Base-by-base conservation (phyloP, 2,888 invertebrate genomes). In the Aphidius colemani region DNA sequence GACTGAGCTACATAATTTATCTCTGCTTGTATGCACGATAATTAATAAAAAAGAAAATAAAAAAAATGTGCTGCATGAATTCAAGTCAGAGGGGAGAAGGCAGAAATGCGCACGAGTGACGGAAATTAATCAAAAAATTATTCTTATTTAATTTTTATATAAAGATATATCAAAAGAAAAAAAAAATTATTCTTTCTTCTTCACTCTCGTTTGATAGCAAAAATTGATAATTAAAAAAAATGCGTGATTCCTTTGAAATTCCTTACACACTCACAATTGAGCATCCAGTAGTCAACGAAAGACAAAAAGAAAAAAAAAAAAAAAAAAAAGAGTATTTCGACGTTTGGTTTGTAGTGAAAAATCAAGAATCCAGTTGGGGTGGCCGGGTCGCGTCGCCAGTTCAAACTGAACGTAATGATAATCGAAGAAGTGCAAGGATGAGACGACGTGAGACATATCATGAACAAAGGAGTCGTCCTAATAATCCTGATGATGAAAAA, bases 291-390 rank as follows among this genome's bases (percentile, higher is more conserved):
- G 40, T 11, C n/a, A 41, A 10, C 53, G 53, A 53, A 9, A 10
- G 13, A 18, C 13, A 18, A 18, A 18, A 18, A 18, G 13, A 18
- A 18, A 40, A 30, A 2, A 30, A 30, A 30, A 30, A 30, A 30
- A 30, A 30, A 30, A 30, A 30, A 30, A 30, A 30, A 30, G 48
- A 55, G 43, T 60, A 46, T 66, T 59, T 66, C 63, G 73, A 30
- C 30, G 30, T 30, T 30, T 30, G 30, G 5, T 75, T 80, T 78
- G 72, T 80, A 79, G 80, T 75, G 69, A 74, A 78, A 71, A 75
- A 71, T 72, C 76, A 78, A 71, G 75, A 78, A 73, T 76, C 75
- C 79, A 76, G 77, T 74, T 80, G 80, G 80, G 80, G 79, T 77
- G 79, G 78, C 72, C 78, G 79, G 80, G 74, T 76, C 76, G 66